A percentile compares a stretch with the other conserved stretches of the same genome.
Evolutionary conservation across 2,888 invertebrate genomes (phyloP).

Genomic region (Diplolepis rosae): DNA sequence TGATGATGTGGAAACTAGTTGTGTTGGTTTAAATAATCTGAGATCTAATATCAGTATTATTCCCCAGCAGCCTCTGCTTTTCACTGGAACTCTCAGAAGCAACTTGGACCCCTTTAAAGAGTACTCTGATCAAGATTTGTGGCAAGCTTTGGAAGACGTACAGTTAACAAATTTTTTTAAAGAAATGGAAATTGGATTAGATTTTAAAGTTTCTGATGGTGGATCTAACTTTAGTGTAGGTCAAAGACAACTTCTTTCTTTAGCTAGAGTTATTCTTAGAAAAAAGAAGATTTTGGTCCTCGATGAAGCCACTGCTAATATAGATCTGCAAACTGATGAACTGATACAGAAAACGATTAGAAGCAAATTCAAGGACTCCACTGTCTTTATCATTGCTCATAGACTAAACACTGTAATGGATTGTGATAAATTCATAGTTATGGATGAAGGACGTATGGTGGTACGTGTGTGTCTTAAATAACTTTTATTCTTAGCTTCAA

Average conservation of each 20-base stretch:
- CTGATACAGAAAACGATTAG: conserved; percentile 76
- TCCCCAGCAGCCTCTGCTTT: conserved; percentile 77
- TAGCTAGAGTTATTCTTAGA: conserved; percentile 90
- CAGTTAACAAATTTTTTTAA: conserved; percentile 82
- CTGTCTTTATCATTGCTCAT: conserved; percentile 78
- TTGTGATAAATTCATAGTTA: conserved; percentile 76
- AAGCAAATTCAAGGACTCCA: conserved; percentile 75
- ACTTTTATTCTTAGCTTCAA: too few relatives aligned
- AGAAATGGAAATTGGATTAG: conserved; percentile 76
- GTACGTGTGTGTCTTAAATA: too few relatives aligned
- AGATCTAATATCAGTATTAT: conserved; percentile 80
- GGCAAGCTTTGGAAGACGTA: conserved; percentile 78
- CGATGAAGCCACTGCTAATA: conserved; percentile 95
- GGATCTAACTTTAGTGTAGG: conserved; percentile 91
- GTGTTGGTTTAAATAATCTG: conserved; percentile 78
- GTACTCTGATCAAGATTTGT: conserved; percentile 74
- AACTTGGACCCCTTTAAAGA: conserved; percentile 83
- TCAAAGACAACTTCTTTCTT: conserved; percentile 91
- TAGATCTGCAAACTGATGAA: conserved; percentile 84
- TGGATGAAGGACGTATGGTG: conserved; percentile 74
- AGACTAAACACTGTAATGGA: conserved; percentile 79
- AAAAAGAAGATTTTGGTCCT: conserved; percentile 89
- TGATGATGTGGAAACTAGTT: conserved; percentile 79
- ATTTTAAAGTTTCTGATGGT: conserved; percentile 84
- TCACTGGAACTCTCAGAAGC: conserved; percentile 77